phyloP scores from a whole-genome alignment of 2,888 invertebrate species.

The Teinopalpus imperialis region DNA sequence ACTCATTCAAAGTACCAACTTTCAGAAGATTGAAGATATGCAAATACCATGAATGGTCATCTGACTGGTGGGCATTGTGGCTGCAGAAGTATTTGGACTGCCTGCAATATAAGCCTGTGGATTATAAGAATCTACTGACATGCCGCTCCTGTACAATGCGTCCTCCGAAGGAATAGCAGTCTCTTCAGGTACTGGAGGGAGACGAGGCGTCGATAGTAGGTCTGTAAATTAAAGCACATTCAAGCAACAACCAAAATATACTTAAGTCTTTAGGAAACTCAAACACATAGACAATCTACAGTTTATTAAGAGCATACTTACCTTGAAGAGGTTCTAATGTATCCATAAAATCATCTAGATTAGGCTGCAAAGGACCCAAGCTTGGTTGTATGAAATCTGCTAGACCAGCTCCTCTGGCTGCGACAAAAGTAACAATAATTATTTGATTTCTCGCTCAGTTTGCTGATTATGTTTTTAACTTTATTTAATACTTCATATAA shows the following conservation, averaged over 20 bases:
- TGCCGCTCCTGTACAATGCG: conserved; percentile 67
- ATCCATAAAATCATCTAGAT: conserved; percentile 97
- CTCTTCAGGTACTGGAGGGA: conserved; percentile 84
- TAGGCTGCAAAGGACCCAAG: conserved; percentile 97
- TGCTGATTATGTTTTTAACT: not conserved
- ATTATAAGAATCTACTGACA: conserved; percentile 67
- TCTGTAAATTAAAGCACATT: conserved; percentile 43
- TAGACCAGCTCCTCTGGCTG: conserved; percentile 91
- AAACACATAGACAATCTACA: too few relatives aligned
- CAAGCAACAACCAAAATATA: not conserved
- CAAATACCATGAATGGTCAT: conserved; percentile 69
- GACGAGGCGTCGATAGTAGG: conserved; percentile 66
- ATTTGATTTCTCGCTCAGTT: conserved; percentile 10
- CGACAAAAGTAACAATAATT: conserved; percentile 24
- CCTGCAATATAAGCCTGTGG: conserved; percentile 53
- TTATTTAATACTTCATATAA: not conserved
- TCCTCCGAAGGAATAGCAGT: conserved; percentile 74
- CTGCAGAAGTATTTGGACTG: conserved; percentile 46
- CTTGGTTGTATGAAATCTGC: conserved; percentile 99
- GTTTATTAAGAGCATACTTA: conserved; percentile 46
- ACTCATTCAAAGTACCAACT: conserved; percentile 7
- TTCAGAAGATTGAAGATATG: conserved; percentile 23
- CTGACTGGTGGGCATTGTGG: conserved; percentile 70
- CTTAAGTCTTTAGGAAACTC: too few relatives aligned
- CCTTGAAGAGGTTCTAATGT: conserved; percentile 92